Percentiles rank a stretch among this genome's conserved stretches.
Evolutionary conservation across 2,797 vertebrate species (phyloP).

Genomic region (Spea hammondii): DNA sequence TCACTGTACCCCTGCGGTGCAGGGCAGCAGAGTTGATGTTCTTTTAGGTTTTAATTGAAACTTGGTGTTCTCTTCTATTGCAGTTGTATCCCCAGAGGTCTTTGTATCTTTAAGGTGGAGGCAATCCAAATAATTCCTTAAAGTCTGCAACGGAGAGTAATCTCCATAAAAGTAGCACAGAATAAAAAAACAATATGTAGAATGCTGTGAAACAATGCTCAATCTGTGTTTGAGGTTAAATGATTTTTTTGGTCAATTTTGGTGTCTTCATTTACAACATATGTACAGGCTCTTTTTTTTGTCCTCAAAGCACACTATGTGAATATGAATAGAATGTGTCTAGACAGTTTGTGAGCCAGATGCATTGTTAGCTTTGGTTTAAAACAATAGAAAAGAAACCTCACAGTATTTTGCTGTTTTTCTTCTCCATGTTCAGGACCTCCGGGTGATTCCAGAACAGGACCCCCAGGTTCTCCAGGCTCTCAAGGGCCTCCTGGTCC

Average conservation of each 20-base stretch:
- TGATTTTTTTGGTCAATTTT: constrained; percentile 62
- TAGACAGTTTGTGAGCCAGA: constrained; percentile 67
- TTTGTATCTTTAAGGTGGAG: constrained; percentile 58
- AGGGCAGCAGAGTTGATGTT: constrained; percentile 55
- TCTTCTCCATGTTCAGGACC: constrained; percentile 74
- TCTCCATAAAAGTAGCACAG: constrained; percentile 59
- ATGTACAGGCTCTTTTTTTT: constrained; percentile 69
- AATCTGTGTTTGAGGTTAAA: constrained; percentile 55
- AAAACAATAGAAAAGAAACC: constrained; percentile 64
- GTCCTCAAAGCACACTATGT: constrained; percentile 61
- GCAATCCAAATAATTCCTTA: constrained; percentile 62
- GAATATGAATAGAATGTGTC: constrained; percentile 62
- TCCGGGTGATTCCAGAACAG: constrained; percentile 86
- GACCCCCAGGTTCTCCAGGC: constrained; percentile 81
- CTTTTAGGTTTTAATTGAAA: constrained; percentile 57
- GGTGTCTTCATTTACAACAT: constrained; percentile 76
- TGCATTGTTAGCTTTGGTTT: constrained; percentile 56
- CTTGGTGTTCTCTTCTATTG: constrained; percentile 57
- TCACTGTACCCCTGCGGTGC: constrained; percentile 56
- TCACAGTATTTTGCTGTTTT: constrained; percentile 57
- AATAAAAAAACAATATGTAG: constrained; percentile 57
- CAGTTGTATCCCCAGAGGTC: constrained; percentile 57
- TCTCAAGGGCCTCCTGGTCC: constrained; percentile 83
- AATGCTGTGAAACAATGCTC: constrained; percentile 56
- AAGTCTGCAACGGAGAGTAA: constrained; percentile 58